Percentiles rank a stretch among this genome's conserved stretches.
phyloP scores from a whole-genome alignment of 2,113 vertebrate genomes.

The Crocuta crocuta region DNA sequence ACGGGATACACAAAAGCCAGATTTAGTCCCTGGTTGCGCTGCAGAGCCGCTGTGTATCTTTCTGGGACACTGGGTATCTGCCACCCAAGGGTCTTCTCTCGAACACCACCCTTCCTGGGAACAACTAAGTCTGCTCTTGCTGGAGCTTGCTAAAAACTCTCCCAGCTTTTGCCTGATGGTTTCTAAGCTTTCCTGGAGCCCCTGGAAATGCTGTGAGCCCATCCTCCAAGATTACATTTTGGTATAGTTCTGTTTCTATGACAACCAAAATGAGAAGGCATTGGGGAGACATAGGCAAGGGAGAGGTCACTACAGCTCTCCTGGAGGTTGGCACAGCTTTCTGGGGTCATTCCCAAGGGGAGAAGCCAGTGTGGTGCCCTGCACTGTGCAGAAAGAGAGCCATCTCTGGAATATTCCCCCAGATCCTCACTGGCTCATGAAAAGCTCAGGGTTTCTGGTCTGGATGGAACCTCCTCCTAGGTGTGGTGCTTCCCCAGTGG shows the following conservation, averaged over 20 bases:
- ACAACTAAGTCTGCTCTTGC: background rate
- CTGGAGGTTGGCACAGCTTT: background rate
- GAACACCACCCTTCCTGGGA: background rate
- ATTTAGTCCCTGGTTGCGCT: background rate
- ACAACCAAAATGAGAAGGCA: background rate
- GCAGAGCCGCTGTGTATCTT: fast-evolving
- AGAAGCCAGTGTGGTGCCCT: background rate
- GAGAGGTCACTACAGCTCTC: background rate
- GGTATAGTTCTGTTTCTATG: conserved; percentile 45
- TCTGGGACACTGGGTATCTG: background rate
- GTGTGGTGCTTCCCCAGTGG: background rate
- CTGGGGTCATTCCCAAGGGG: background rate
- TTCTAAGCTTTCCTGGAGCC: background rate
- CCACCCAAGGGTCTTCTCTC: background rate
- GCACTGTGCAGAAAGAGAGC: background rate
- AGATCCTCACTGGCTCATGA: background rate
- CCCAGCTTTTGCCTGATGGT: background rate
- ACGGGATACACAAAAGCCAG: background rate
- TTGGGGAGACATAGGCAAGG: background rate
- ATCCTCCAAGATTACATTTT: background rate
- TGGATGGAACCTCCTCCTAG: background rate
- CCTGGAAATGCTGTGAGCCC: background rate
- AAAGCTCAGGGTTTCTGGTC: background rate
- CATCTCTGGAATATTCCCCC: background rate
- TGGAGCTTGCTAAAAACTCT: background rate